Evolutionary conservation across 2,797 vertebrate genomes (phyloP).

Genomic region (Saxicola maurus): DNA sequence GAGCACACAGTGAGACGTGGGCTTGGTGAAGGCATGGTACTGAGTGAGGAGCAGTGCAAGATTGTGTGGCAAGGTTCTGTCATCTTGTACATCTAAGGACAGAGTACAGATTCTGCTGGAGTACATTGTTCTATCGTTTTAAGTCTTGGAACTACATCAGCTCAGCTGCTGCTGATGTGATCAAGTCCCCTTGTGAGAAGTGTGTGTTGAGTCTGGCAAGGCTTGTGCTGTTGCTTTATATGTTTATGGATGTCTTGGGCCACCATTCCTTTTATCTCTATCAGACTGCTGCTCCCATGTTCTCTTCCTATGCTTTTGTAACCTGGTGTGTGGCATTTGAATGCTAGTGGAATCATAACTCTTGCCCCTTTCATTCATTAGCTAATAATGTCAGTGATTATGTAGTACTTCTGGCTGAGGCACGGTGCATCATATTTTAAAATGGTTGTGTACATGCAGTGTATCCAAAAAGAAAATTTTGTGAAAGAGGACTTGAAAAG

Average conservation of each 20-base stretch:
- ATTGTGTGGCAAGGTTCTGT: neutral
- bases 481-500: neutral
- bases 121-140: accelerated
- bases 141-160: neutral
- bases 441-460: neutral
- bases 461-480: neutral
- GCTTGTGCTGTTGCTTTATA: neutral
- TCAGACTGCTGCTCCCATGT: neutral
- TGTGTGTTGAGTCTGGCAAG: neutral
- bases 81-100: neutral
- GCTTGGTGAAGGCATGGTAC: accelerated
- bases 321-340: neutral
- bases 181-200: neutral
- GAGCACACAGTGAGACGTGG: neutral
- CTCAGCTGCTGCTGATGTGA: neutral
- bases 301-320: neutral
- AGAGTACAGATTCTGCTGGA: neutral
- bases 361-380: neutral
- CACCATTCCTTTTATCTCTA: neutral
- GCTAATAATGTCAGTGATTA: neutral
- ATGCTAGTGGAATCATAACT: neutral
- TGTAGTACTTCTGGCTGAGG: neutral
- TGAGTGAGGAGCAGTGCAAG: no score
- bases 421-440: neutral
- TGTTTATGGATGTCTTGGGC: neutral